phyloP scores from a whole-genome alignment of 2,113 vertebrate species.

The Ovibos moschatus region DNA sequence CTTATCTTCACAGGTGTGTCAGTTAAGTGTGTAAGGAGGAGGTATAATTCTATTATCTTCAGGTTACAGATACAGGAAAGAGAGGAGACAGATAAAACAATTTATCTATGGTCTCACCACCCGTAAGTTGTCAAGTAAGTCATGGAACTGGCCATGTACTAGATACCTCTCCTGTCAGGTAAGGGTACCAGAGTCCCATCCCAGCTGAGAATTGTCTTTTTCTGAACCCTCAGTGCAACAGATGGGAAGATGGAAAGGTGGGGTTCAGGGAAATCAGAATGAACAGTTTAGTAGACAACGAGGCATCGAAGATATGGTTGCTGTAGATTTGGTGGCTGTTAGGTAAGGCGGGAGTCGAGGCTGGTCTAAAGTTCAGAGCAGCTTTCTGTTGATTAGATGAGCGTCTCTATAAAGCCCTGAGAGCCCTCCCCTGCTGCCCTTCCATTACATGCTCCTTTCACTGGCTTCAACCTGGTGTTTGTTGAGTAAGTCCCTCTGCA shows the following conservation, averaged over 20 bases:
- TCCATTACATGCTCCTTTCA: neutral
- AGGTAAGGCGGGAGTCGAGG: neutral
- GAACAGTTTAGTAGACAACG: neutral
- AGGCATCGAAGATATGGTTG: neutral
- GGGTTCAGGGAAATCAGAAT: neutral
- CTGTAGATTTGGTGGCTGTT: neutral
- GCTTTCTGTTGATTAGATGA: neutral
- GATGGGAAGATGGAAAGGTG: neutral
- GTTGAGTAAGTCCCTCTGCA: neutral
- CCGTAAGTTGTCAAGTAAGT: neutral
- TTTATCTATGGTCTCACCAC: conserved; percentile 1
- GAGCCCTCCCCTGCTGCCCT: neutral
- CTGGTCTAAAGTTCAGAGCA: neutral
- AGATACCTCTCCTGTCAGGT: conserved; percentile 11
- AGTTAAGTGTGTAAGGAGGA: conserved; percentile 11
- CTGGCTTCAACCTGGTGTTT: neutral
- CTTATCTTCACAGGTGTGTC: conserved; percentile 39
- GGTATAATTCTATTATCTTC: conserved; percentile 57
- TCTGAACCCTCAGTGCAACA: neutral
- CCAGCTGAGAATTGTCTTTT: neutral
- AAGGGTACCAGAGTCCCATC: neutral
- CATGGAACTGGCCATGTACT: neutral
- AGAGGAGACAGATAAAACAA: conserved; percentile 52
- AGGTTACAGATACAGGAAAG: conserved; percentile 38
- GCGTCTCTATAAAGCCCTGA: neutral